These are phyloP conservation scores for Trichogramma evanescens DNA, from an alignment of 2,888 invertebrate species.

Conservation along the genomic window DNA sequence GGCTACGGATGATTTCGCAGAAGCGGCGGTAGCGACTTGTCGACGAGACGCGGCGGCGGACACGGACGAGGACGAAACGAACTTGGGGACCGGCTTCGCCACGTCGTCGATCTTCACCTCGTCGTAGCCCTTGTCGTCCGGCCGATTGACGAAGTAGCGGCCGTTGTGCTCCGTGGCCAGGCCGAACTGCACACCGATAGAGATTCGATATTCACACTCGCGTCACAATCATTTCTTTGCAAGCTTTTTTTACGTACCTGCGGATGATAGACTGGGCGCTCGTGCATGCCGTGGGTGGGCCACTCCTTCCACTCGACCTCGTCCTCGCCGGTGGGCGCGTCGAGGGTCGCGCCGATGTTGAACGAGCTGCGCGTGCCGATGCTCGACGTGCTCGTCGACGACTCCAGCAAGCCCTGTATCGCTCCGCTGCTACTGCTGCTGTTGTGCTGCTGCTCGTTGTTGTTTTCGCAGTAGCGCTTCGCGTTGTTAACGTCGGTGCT, in stretches of 20 bases:
- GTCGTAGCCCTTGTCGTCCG: constrained; percentile 32
- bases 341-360: constrained; percentile 40
- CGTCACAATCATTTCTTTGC: background rate
- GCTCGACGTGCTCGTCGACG: constrained; percentile 24
- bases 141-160: constrained; percentile 29
- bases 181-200: constrained; percentile 29
- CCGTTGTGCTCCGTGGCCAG: constrained; percentile 37
- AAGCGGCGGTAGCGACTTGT: background rate
- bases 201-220: background rate
- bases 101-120: constrained; percentile 30
- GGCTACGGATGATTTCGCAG: background rate
- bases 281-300: constrained; percentile 44
- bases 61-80: constrained; percentile 33
- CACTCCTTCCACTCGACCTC: constrained; percentile 39
- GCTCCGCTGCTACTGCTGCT: background rate
- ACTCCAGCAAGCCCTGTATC: background rate
- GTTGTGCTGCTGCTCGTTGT: constrained; percentile 21
- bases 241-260: constrained; percentile 25
- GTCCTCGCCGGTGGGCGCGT: constrained; percentile 36
- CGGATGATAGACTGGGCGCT: constrained; percentile 41
- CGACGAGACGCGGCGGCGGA: constrained; percentile 14
- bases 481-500: background rate
- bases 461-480: background rate
- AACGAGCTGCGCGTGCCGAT: constrained; percentile 41
- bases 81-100: constrained; percentile 27